Base-by-base conservation (phyloP, 2,888 invertebrate species). In the Pedicia rivosa region DNA sequence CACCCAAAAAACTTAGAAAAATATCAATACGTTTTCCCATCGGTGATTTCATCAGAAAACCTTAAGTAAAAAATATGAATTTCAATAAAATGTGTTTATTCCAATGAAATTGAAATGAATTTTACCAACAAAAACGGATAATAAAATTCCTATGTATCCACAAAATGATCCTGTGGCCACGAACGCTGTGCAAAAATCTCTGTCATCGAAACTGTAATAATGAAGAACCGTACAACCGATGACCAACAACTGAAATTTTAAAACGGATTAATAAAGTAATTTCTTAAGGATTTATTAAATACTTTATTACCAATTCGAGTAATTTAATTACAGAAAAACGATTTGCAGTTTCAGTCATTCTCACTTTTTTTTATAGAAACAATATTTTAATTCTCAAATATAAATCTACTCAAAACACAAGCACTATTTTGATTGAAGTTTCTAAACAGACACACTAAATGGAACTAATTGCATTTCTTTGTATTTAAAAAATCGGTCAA, bases 11-110 rank as follows among this genome's bases (percentile, higher is more conserved):
- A 33, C 79, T 76, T 63, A 77, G 82, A 67, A 80, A 82, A 33
- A 84, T 73, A 48, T 84, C 83, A 45, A 82, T 72, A 47, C 78
- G 71, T 51, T 75, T 74, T 57, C 76, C 77, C 28, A 78, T 68
- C 3, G 78, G 76, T 1, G 78, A 75, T 51, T 75, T 74, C 73
- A 79, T 73, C 32, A 82, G 34, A 47, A 72, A 74, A 37, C 80
- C 82, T 77, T 57, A 19, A 66, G 65, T 35, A 42, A 48, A 28
- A 48, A 14, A 36, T 24, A 17, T 10, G 10, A 16, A 40, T 39
- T 15, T 8, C 24, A 34, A 40, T 9, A 33, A 17, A 26, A 36
- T 32, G 5, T 35, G 22, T 9, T 33, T 3, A 24, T 16, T 24
- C 15, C 13, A 12, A 30, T 28, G 32, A 12, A 12, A 14, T 13